Base-by-base conservation (phyloP, 2,888 invertebrate species). In the Augiades crinisus region DNA sequence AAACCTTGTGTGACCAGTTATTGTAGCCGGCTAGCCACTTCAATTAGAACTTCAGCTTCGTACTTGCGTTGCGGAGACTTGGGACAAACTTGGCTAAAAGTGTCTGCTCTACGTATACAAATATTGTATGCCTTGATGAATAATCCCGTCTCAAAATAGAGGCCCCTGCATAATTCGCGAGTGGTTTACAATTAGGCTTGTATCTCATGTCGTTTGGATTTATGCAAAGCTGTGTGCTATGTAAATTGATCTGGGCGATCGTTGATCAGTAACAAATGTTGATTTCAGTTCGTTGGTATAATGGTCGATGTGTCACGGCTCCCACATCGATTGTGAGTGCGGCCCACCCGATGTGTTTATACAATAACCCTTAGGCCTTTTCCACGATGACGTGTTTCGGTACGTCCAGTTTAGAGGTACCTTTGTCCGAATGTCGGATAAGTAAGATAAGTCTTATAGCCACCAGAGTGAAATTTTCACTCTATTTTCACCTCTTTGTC, bases 181-280 rank as follows among this genome's bases (percentile, higher is more conserved):
- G 59, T 56, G 57, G 59, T 58, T 58, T 62, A 67, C 68, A 70
- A 73, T 74, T 73, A 66, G 70, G 63, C 62, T 59, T 59, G 60
- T 70, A 64, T 59, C 64, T 67, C 62, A 63, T 67, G 61, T 58
- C 31, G 31, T 36, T 60, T 53, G 63, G 65, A 75, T 78, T 78
- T 75, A 78, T 76, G 72, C 69, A 72, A 74, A 75, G 67, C 75
- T 58, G 70, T 72, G 72, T 65, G 65, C 64, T 60, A 81, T 81
- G 78, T 75, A 81, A 81, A 83, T 81, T 67, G 68, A 75, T 75
- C 67, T 67, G 56, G 53, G 57, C 66, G 72, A 77, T 72, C 67
- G 72, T 69, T 71, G 70, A 74, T 74, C 74, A 67, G 67, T 67
- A 72, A 76, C 79, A 76, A 74, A 77, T 78, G 81, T 71, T 75